Evolutionary conservation across 2,797 vertebrate species (phyloP), one percentile per base, ranked within the genome.

Genomic region (Malurus leucopterus): DNA sequence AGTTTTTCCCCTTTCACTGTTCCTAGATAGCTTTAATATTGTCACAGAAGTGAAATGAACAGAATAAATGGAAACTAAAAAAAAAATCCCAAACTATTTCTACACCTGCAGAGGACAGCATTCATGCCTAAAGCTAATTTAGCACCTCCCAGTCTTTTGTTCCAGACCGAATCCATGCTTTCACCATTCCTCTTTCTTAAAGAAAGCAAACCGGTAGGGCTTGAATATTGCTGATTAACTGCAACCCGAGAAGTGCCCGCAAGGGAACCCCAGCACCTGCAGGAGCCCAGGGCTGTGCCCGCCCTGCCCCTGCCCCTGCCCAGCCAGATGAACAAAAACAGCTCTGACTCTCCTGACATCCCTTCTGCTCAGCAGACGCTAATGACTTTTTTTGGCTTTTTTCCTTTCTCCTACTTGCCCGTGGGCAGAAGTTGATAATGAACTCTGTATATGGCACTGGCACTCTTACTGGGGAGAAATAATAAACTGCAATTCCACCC

Each of bases 401-500:
- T 8, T 1, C 8, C 62, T 68, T 90, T 69, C 86, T 88, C 71
- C 43, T 23, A 20, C 77, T 64, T 94, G 64, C 61, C 87, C 11
- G 50, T 75, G 72, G 58, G 87, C 54, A 93, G 64, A 54, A 57
- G 68, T 61, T 91, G 92, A 84, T 89, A 91, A 91, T 80, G 73
- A 93, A 82, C 77, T 91, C 79, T 11, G 43, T 30, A 20, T 41
- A 81, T 20, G 46, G 77, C 58, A 84, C 30, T 27, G 32, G 49
- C 53, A 75, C 17, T 50, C 73, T 76, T 79, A 71, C 14, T n/a
- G 30, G 38, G 51, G 41, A 74, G 70, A 85, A 89, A 84, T 73
- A 93, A 92, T 67, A 84, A 92, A 88, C 61, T 54, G 63, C 82
- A 84, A 50, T 91, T 93, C 58, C 36, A 85, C 50, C 51, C 74